Evolutionary conservation across 1,140 invertebrate genomes (phyloP), one percentile per base, ranked within the genome.

Genomic region (Dysdera silvatica): DNA sequence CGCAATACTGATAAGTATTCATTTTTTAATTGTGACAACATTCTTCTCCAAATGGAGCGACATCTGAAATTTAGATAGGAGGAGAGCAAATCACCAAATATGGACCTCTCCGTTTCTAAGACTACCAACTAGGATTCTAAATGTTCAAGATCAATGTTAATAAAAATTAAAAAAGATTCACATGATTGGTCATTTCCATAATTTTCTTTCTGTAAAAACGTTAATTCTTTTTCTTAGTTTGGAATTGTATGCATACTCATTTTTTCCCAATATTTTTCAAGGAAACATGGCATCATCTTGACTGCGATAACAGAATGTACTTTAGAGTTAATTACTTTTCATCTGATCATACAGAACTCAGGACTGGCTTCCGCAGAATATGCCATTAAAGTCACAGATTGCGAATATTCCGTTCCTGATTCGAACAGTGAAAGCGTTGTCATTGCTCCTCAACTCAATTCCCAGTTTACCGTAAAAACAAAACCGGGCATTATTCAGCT

Each of bases 331-430:
- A 63, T 63, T 16, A 8, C 3, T 4, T 43, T 63, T 24, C 28
- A 37, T 32, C 47, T 64, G 7, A 26, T 6, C 4, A 24, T 58
- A 33, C 16, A 26, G 10, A 64, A 64, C 37, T 43, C 45, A n/a
- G 61, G 45, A 18, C 40, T 64, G 29, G n/a, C 35, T 10, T 12
- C 23, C 12, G 61, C 61, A 14, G 10, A 12, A 10, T 58, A 57
- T 6, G 26, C 18, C 28, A 37, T 45, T 12, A 5, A 28, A 28
- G 61, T 32, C n/a, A 16, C 12, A 16, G n/a, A 57, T 1, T 64
- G 61, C 29, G 48, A 28, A 33, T 51, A 24, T 32, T 35, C 23
- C 32, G 55, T 64, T 16, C 48, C 33, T 7, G 35, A 58, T 29
- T 41, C 45, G 2, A 32, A n/a, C 6, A 53, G 45, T 20, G 45